phyloP scores from a whole-genome alignment of 2,888 invertebrate species.

The Parnassius glacialis region DNA sequence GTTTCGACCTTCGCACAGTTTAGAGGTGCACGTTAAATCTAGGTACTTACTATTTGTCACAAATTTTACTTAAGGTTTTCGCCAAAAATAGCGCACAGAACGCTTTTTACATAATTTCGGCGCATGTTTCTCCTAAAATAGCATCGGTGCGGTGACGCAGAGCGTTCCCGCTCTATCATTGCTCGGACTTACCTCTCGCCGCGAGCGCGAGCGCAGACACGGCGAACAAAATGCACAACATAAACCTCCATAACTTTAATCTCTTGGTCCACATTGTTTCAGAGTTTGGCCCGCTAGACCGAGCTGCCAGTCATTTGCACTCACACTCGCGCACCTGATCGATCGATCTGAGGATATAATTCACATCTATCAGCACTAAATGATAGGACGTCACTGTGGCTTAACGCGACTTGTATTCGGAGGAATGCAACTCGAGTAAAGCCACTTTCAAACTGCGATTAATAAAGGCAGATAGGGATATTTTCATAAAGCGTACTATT shows the following conservation, averaged over 20 bases:
- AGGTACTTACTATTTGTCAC: constrained; percentile 64
- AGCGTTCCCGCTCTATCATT: constrained; percentile 46
- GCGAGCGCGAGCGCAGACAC: constrained; percentile 65
- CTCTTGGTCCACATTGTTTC: constrained; percentile 78
- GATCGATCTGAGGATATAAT: constrained; percentile 61
- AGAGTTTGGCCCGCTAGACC: constrained; percentile 66
- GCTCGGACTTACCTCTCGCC: constrained; percentile 70
- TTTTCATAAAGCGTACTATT: constrained; percentile 20
- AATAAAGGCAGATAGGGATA: constrained; percentile 21
- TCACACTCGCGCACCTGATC: constrained; percentile 77
- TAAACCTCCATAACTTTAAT: constrained; percentile 75
- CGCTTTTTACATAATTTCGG: constrained; percentile 82
- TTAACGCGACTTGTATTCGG: constrained; percentile 54
- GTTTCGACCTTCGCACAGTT: constrained; percentile 23
- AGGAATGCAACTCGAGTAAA: constrained; percentile 63
- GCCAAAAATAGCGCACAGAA: constrained; percentile 77
- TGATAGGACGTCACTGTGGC: constrained; percentile 40
- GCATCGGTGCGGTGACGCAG: constrained; percentile 70
- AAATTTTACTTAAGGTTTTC: constrained; percentile 71
- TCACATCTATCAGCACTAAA: constrained; percentile 68
- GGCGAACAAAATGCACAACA: constrained; percentile 73
- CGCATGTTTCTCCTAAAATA: constrained; percentile 79
- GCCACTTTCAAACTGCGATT: constrained; percentile 57
- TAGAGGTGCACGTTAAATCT: constrained; percentile 32
- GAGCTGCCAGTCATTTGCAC: constrained; percentile 79